Base-by-base conservation (phyloP, 2,797 vertebrate species). In the Picus viridis region DNA sequence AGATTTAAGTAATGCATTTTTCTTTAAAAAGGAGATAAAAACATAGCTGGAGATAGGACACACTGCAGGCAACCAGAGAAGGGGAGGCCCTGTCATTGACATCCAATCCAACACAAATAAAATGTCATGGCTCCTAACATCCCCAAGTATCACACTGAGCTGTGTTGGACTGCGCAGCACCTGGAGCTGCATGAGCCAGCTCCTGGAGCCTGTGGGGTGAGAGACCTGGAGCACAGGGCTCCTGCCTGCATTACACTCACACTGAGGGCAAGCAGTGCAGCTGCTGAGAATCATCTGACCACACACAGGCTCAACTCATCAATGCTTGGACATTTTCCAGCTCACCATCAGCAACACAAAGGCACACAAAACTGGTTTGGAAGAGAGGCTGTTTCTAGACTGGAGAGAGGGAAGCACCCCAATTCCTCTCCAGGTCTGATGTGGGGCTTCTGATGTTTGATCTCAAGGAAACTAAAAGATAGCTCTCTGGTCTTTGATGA, bases 321-420 rank as follows among this genome's bases (percentile, higher is more conserved):
- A 89, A 96, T 96, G 83, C 32, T 67, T 87, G 93, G 92, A 73
- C 39, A 78, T 30, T 61, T 67, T 94, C 94, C 96, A 96, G 74
- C 63, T 91, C 90, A 71, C 89, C 39, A 59, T 6, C n/a, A 86
- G 47, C 70, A 88, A 76, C 20, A 82, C 94, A 96, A 96, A 94
- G 94, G 96, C 94, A 93, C 36, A 83, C 41, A 69, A 89, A 85
- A 73, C 26, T 58, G 58, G 81, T 80, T 26, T 53, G 47, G 61
- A 61, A 81, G 27, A 90, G 18, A 81, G 41, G 70, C 51, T 61
- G 10, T 77, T 81, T 86, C 74, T 92, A 64, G 53, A 27, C 16
- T n/a, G 47, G 49, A 88, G 39, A 65, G 11, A 85, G n/a, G 73
- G 77, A 83, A 83, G 15, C 61, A 83, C 29, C 19, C 68, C 32